phyloP scores from a whole-genome alignment of 2,113 vertebrate genomes.

The Uria aalge region DNA sequence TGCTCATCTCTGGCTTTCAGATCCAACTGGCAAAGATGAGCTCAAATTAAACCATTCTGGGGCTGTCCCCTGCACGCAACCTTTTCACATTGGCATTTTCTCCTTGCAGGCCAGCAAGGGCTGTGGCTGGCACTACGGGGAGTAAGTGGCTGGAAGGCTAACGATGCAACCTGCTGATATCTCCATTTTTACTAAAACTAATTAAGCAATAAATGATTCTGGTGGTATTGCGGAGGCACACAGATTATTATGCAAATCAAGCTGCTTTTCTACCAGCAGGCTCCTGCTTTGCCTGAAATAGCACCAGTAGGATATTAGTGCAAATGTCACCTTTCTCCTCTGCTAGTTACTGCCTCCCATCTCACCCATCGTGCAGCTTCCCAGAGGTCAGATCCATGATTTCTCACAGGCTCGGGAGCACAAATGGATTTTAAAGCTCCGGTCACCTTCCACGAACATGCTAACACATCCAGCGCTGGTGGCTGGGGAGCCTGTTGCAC shows the following conservation, averaged over 20 bases:
- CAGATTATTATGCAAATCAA: constrained; percentile 51
- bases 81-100: neutral
- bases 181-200: constrained; percentile 34
- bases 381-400: neutral
- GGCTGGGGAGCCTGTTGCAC: neutral
- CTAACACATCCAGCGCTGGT: neutral
- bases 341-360: neutral
- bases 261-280: neutral
- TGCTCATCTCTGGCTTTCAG: neutral
- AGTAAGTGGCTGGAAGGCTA: constrained; percentile 14
- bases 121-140: neutral
- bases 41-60: neutral
- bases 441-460: fast-evolving
- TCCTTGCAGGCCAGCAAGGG: neutral
- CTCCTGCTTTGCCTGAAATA: neutral
- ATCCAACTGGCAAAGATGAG: neutral
- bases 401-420: neutral
- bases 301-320: neutral
- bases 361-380: neutral
- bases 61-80: neutral
- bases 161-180: neutral
- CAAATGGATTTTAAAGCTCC: neutral
- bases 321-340: constrained; percentile 43
- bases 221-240: neutral
- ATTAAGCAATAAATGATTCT: constrained; percentile 49